Evolutionary conservation across 2,113 vertebrate genomes (phyloP), one percentile per base, ranked within the genome.

Genomic region (Azemiops feae): DNA sequence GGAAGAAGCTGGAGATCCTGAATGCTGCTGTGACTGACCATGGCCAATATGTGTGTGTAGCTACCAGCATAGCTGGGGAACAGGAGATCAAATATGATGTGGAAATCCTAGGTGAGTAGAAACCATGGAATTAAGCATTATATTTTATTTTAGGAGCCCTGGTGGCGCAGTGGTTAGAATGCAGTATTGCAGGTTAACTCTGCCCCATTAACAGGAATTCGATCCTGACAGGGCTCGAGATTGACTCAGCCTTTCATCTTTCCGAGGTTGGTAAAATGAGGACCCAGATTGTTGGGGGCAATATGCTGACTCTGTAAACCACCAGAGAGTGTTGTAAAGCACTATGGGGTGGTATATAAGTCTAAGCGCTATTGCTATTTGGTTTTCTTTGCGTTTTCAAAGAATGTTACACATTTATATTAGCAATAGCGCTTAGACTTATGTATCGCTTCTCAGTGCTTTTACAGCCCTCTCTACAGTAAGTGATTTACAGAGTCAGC

Each of bases 11-110:
- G 1, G 97, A 99, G 96, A 98, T 99, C 92, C 39, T 96, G 34
- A 98, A 97, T 0, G 95, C 97, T 0, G 55, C 89, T 0, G 97
- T 98, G 58, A 97, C 96, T 0, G 98, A 99, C 92, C 97, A 22
- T 0, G 99, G 99, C 57, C 98, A 97, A 45, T 99, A 99, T 57
- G 54, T 97, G 57, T 99, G 99, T 64, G 97, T 99, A 96, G 99
- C 99, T 11, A 99, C 98, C 30, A 99, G 98, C 95, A 54, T 99
- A 87, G 99, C 99, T 39, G 99, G 99, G 95, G 99, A 99, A 95
- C 98, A 98, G 91, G 98, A 99, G 94, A 98, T 99, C 95, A 98
- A 98, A 95, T 99, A 99, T 0, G 97, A 99, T 53, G 98, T 99
- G 94, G 98, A 97, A 91, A 97, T 99, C 94, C 97, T 99, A 97